Conservation (phyloP, 2,888 invertebrate genomes). For the Hetaerina titia region DNA sequence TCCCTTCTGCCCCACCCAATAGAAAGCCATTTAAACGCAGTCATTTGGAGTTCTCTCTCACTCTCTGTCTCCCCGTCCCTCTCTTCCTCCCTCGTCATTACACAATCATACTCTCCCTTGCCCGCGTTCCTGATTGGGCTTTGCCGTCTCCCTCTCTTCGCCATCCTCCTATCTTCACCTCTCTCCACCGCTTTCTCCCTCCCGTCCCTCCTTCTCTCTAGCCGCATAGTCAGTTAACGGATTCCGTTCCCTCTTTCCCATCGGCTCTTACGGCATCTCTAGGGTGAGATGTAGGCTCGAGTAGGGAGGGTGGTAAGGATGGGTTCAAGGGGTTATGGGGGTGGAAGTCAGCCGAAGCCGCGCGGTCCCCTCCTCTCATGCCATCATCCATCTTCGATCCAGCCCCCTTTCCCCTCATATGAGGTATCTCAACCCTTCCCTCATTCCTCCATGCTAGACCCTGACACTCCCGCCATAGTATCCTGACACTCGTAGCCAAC, state of each 20-base stretch:
- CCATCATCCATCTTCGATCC: neutral
- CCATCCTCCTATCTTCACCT: neutral
- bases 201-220: neutral
- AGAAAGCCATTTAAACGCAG: slow-evolving; percentile 44
- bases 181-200: neutral
- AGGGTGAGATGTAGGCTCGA: neutral
- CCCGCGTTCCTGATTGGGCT: neutral
- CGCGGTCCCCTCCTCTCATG: neutral
- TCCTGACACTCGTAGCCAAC: neutral
- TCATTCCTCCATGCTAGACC: neutral
- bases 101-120: neutral
- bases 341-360: neutral
- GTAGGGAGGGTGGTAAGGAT: neutral
- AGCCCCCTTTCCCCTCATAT: neutral
- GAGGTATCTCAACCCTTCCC: neutral
- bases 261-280: neutral
- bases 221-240: neutral
- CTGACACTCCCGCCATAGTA: neutral
- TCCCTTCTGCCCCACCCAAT: neutral
- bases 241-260: neutral
- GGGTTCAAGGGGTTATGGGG: neutral
- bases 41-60: neutral
- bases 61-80: neutral
- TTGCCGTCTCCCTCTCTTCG: neutral
- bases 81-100: neutral